Conservation (phyloP, 2,797 vertebrate species). For the Hirundo rustica region DNA sequence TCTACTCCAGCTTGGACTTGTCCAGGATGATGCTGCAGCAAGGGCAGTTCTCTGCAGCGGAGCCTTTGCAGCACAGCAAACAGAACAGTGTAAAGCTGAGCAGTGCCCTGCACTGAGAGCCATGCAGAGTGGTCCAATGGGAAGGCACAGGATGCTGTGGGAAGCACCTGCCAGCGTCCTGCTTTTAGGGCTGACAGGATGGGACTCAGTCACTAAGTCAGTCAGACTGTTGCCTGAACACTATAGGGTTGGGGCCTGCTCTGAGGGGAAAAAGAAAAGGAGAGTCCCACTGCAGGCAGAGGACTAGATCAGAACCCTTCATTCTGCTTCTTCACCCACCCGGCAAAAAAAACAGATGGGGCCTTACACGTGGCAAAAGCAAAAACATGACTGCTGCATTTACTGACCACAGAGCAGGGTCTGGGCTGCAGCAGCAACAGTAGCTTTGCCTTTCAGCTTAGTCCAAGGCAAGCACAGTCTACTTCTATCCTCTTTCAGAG, state of each 20-base stretch:
- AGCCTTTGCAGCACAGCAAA: neutral
- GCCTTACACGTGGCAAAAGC: neutral
- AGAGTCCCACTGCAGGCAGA: neutral
- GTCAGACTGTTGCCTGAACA: neutral
- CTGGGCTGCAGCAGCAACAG: neutral
- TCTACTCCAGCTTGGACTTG: neutral
- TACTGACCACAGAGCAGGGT: neutral
- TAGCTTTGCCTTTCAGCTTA: neutral
- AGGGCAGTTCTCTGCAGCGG: neutral
- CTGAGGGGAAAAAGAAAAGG: neutral
- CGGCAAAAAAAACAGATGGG: neutral
- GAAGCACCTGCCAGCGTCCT: neutral
- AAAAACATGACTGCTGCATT: neutral
- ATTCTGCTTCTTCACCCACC: neutral
- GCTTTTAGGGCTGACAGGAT: neutral
- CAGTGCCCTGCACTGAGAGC: neutral
- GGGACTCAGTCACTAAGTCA: neutral
- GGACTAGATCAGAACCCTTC: neutral
- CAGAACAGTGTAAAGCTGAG: neutral
- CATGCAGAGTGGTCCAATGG: rapidly evolving
- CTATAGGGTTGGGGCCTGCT: neutral
- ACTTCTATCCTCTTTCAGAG: neutral
- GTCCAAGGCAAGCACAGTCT: neutral
- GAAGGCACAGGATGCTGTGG: neutral
- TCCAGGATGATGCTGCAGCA: neutral